Percentiles rank a stretch among this genome's conserved stretches.
phyloP scores from a whole-genome alignment of 2,113 vertebrate genomes.

The Tupaia chinensis region DNA sequence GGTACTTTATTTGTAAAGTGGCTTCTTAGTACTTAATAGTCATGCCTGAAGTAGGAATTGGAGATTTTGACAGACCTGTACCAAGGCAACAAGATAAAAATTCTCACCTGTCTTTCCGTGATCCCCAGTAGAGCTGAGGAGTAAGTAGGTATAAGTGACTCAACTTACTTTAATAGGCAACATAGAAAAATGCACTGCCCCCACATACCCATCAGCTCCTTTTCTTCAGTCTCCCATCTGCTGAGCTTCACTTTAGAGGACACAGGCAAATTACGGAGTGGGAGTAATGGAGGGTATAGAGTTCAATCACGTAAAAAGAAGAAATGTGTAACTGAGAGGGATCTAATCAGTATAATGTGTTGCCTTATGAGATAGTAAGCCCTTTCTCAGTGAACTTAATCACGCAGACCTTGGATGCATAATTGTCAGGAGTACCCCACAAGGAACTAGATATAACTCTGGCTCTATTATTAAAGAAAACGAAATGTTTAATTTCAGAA shows the following conservation, averaged over 20 bases:
- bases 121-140: not conserved
- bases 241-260: not conserved
- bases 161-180: not conserved
- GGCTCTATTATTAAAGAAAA: not conserved
- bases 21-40: not conserved
- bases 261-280: not conserved
- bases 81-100: not conserved
- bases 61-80: not conserved
- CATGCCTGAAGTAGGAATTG: not conserved
- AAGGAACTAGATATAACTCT: not conserved
- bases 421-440: not conserved
- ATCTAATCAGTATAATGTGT: not conserved
- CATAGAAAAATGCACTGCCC: not conserved
- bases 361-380: not conserved
- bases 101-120: not conserved
- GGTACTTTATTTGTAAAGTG: not conserved
- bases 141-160: not conserved
- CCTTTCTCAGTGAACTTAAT: not conserved
- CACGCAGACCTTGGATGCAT: not conserved
- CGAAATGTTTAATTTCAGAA: constrained; percentile 8
- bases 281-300: not conserved
- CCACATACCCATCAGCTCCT: not conserved
- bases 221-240: not conserved
- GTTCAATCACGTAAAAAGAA: not conserved
- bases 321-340: not conserved